Evolutionary conservation across 2,888 invertebrate species (phyloP), one percentile per base, ranked within the genome.

Genomic region (Apodemia hepburni): DNA sequence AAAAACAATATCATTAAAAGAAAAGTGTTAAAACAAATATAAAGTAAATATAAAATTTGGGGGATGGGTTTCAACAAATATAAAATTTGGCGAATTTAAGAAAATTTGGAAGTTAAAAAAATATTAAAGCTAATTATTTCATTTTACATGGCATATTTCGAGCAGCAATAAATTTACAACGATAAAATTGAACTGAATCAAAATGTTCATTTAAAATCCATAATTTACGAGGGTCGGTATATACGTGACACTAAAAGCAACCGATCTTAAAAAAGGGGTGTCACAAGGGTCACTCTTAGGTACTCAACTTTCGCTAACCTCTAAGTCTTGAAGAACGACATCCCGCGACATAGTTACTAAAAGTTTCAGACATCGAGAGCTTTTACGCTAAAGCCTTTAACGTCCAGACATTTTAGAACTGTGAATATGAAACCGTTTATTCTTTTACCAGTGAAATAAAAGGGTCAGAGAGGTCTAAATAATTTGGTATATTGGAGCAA

Each of bases 361-460:
- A 87, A 89, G 84, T 88, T 87, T 82, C 80, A 82, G 84, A 83
- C 81, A 86, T 87, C 81, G 84, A 88, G 81, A 78, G 85, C 87
- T 87, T 88, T 86, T 78, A 82, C 79, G 81, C 78, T 81, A 70
- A 78, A 82, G 80, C 75, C 68, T 75, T 75, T 69, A 70, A 68
- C 71, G 68, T 72, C 86, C 84, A 82, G 71, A 73, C 69, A 69
- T 64, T 60, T 59, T 63, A 69, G 78, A 72, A 66, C 77, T 67
- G 62, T 57, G 62, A 65, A 67, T 65, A 64, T 64, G 60, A 29
- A 66, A 65, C 59, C 60, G 61, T 59, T 61, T 59, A 61, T 74
- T 63, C 73, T 69, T 65, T 72, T 72, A 66, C 42, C 49, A 61
- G 60, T 57, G 66, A 38, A 58, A 64, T 62, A 66, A 64, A 62